phyloP scores from a whole-genome alignment of 2,888 invertebrate species.

The Drosophila lacicola region DNA sequence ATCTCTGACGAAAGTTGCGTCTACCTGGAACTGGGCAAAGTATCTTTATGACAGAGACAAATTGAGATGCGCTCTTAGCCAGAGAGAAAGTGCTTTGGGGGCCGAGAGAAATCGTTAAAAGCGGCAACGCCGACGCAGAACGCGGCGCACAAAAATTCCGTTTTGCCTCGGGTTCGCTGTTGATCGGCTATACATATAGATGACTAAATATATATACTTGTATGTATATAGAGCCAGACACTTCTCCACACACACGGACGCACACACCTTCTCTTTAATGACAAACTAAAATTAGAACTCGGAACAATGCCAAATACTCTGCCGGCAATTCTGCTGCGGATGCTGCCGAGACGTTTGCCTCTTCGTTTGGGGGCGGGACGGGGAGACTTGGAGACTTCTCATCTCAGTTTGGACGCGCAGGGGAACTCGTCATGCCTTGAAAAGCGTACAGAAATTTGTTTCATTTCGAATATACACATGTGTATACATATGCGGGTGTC shows the following conservation, averaged over 20 bases:
- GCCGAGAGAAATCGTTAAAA: constrained; percentile 54
- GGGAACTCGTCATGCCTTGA: constrained; percentile 37
- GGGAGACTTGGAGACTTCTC: constrained; percentile 33
- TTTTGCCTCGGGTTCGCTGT: constrained; percentile 28
- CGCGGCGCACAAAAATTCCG: constrained; percentile 24
- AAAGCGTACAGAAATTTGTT: constrained; percentile 7
- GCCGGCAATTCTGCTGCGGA: constrained; percentile 60
- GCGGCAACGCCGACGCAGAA: constrained; percentile 65
- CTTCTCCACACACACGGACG: constrained; percentile 44
- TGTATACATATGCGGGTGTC: constrained; percentile 27
- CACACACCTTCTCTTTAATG: constrained; percentile 72
- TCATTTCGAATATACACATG: neutral
- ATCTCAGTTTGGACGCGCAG: constrained; percentile 10
- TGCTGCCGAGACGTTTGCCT: constrained; percentile 26
- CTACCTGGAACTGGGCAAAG: constrained; percentile 15
- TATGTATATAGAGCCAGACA: constrained; percentile 29
- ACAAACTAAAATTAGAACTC: constrained; percentile 81
- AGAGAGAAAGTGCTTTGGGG: constrained; percentile 49
- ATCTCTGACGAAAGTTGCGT: constrained; percentile 13
- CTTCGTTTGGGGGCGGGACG: constrained; percentile 25
- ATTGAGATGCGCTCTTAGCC: constrained; percentile 33
- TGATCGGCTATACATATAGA: constrained; percentile 20
- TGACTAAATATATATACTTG: constrained; percentile 12
- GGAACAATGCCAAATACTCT: constrained; percentile 82
- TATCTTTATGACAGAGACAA: constrained; percentile 38